Evolutionary conservation across 2,797 vertebrate genomes (phyloP), one percentile per base, ranked within the genome.

Genomic region (Halcyon chelicuti): DNA sequence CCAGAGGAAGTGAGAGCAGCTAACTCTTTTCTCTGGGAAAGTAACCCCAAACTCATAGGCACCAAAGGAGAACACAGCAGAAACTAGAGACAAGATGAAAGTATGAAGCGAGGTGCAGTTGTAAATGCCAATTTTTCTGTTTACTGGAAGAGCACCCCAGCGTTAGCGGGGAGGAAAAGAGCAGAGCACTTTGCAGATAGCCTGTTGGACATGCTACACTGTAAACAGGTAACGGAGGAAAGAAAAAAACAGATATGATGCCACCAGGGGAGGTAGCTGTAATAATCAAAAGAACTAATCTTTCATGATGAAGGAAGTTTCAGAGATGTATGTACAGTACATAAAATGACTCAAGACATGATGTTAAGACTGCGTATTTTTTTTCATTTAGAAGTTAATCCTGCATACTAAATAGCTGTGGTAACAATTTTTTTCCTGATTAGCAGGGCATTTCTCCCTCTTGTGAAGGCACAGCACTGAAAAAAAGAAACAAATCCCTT

Each of bases 321-420:
- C 9, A 5, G 62, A 77, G 25, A 46, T 73, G 10, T 77, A 52
- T 49, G 17, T 29, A 14, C 61, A 51, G 29, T 73, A 57, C 28
- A 23, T 61, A 42, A 89, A 89, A 68, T 62, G 1, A 63, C 58
- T 74, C 10, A 2, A 75, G 79, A 71, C 31, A 18, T 58, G 58
- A 71, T 61, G 42, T 33, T 81, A 73, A 87, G 40, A 29, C 31
- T 75, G 44, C 2, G 2, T 71, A 37, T 90, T n/a, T 28, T n/a
- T 28, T 67, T 96, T 89, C 37, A 46, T 86, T 90, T 82, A 65
- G 35, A 71, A 88, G 63, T 86, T 79, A 88, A 62, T 90, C 74
- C 85, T 88, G 49, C 73, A 52, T 68, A 58, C 87, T 84, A 63
- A 93, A 79, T 91, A 90, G 75, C 52, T 89, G 67, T 57, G 72